Conservation (phyloP, 2,888 invertebrate genomes). For the Nephrotoma guestfalica region DNA sequence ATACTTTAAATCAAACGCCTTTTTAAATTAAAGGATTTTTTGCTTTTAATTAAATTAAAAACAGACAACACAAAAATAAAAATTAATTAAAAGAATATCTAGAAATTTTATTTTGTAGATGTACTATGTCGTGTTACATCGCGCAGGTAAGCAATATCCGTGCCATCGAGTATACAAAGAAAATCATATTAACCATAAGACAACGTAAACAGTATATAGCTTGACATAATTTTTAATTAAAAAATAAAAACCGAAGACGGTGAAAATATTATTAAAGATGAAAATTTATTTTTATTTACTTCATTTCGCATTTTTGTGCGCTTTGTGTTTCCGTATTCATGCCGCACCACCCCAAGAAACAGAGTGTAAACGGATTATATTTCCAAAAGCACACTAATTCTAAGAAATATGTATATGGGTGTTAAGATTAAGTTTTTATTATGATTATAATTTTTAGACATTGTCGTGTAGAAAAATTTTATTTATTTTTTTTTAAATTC, state of each 20-base stretch:
- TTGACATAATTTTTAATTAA: not conserved
- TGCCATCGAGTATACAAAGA: not conserved
- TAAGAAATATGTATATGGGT: not conserved
- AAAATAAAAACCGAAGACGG: not conserved
- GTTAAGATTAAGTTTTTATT: not conserved
- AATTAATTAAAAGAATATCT: not conserved
- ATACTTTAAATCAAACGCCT: not conserved
- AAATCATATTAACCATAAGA: not conserved
- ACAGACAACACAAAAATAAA: not conserved
- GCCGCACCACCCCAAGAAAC: not conserved
- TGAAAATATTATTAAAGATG: not conserved
- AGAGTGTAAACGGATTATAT: not conserved
- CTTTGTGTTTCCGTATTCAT: not conserved
- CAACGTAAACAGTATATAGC: not conserved
- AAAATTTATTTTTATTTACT: not conserved
- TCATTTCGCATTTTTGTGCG: not conserved
- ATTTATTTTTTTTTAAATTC: not conserved
- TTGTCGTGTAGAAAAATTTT: not conserved
- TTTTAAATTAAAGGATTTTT: not conserved
- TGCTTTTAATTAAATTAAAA: not conserved
- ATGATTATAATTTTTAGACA: not conserved
- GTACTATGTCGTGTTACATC: not conserved
- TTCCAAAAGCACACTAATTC: not conserved
- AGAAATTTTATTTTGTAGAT: not conserved
- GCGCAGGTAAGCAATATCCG: not conserved